Evolutionary conservation across 2,113 vertebrate species (phyloP), one percentile per base, ranked within the genome.

Genomic region (Albula goreensis): DNA sequence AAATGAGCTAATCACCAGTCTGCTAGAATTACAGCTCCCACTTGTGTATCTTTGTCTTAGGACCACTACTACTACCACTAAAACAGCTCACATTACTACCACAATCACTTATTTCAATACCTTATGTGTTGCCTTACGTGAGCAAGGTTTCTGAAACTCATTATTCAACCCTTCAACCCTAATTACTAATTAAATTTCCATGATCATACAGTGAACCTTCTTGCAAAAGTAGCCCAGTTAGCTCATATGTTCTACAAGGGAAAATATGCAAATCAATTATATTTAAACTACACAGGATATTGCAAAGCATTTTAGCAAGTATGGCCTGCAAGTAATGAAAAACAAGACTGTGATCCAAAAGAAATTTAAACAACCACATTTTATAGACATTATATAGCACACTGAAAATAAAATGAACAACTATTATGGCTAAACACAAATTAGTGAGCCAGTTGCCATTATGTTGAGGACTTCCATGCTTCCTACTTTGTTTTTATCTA

Each of bases 301-400:
- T 85, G 89, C 91, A 89, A 91, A 80, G 92, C 91, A 88, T 90
- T 91, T 90, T 90, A 86, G 80, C 86, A 81, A 80, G 80, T 83
- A 88, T 90, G 89, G 84, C 80, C 81, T 86, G 74, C 89, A 90
- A 93, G 93, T 87, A 91, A 88, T 82, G 77, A 89, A 83, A 87
- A 80, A 86, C 78, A 88, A 90, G 91, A 89, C 91, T 89, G 87
- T 81, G 52, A 25, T 60, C 88, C 91, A 80, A 49, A 41, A 93
- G 91, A 93, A 91, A 81, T 88, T 91, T 92, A 91, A 78, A 91
- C 87, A 88, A 83, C 78, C 17, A 10, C 41, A 50, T 82, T 83
- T 82, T 88, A 56, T 51, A 50, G 89, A 79, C 82, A 50, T 87
- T 88, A 87, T 87, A 88, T 53, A 41, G 1, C 31, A 85, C 31